phyloP scores from a whole-genome alignment of 2,797 vertebrate species.

The Pseudochromis fuscus region DNA sequence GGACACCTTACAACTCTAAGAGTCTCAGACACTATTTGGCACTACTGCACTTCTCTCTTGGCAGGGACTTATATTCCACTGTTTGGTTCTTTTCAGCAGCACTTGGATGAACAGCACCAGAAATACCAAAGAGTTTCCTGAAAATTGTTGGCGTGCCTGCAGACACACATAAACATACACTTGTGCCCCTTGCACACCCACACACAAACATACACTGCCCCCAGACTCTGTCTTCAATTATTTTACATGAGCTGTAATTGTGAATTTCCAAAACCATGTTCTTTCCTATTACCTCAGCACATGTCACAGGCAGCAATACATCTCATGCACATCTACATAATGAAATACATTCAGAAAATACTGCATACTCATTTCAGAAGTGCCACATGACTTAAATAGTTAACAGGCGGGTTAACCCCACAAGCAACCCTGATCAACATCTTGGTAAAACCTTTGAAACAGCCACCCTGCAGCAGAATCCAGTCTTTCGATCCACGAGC shows the following conservation, averaged over 20 bases:
- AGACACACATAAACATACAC: conserved; percentile 62
- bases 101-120: conserved; percentile 70
- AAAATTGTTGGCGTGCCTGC: conserved; percentile 73
- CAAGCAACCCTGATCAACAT: conserved; percentile 33
- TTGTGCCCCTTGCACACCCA: conserved; percentile 46
- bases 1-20: conserved; percentile 75
- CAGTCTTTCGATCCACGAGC: conserved; percentile 11
- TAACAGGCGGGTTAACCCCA: conserved; percentile 49
- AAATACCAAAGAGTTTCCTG: conserved; percentile 78
- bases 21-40: conserved; percentile 74
- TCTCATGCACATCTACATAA: conserved; percentile 40
- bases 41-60: conserved; percentile 69
- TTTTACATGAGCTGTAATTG: conserved; percentile 64
- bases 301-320: conserved; percentile 50
- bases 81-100: conserved; percentile 74
- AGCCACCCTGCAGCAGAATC: conserved; percentile 35
- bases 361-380: conserved; percentile 37
- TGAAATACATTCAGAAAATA: conserved; percentile 32
- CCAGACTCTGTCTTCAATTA: conserved; percentile 69
- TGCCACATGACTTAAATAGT: conserved; percentile 44
- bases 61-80: conserved; percentile 67
- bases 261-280: conserved; percentile 50
- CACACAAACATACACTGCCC: conserved; percentile 15
- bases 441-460: conserved; percentile 37
- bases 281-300: conserved; percentile 47